Base-by-base conservation (phyloP, 1,140 invertebrate genomes). In the Protaetia brevitarsis region DNA sequence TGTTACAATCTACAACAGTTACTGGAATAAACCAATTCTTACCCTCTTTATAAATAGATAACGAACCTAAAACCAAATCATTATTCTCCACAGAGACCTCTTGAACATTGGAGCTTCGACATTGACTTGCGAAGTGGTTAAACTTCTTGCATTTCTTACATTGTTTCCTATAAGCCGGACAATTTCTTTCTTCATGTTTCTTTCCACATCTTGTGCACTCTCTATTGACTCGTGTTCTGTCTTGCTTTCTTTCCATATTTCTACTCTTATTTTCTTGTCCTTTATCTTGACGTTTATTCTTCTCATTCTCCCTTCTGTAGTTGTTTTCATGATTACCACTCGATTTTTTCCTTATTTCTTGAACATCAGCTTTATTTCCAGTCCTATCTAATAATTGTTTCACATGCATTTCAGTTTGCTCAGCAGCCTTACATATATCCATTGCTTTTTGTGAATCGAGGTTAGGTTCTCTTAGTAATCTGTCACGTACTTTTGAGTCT, bases 141-240 rank as follows among this genome's bases (percentile, higher is more conserved):
- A 6, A 3, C 34, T 61, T 61, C n/a, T 34, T 61, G 13, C 56
- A 58, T 27, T 58, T 58, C 4, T 61, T 3, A 61, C 58, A 61
- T 8, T 13, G 1, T 31, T 61, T 61, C 8, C 58, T 19, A 61
- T 31, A 61, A 8, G 29, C 58, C 4, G 29, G 29, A 61, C 58
- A 61, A 31, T 30, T 8, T 13, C 3, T 16, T 8, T 11, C 3
- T 11, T 61, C 26, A 16, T 61, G 58, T 34, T 30, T 61, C n/a
- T 3, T 19, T 19, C 29, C 58, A 21, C 30, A 61, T 16, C 34
- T 61, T n/a, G 13, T 10, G 4, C 30, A 61, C 2, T 26, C 7
- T 1, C 5, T 27, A 10, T 21, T 58, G 4, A 16, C 1, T n/a
- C n/a, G 37, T 6, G 13, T 45, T 45, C 11, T 2, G 7, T 45